Base-by-base conservation (phyloP, 2,113 vertebrate genomes). In the Tachycineta bicolor region DNA sequence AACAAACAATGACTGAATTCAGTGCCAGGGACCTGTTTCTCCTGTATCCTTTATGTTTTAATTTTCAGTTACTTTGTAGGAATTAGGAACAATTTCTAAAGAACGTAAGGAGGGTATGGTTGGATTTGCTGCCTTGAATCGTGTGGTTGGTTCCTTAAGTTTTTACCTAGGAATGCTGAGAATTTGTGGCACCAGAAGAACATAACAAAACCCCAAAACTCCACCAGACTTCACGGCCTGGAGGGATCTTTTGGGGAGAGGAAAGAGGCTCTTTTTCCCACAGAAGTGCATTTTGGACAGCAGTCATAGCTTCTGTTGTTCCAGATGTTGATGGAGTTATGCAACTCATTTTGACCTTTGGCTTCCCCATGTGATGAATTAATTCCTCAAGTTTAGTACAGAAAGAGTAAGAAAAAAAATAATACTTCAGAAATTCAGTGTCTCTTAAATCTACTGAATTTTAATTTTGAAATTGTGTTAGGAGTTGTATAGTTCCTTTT, bases 61-160 rank as follows among this genome's bases (percentile, higher is more conserved):
- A 39, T 76, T 63, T 63, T 50, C 39, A 46, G 15, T 39, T 34
- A 12, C 18, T 83, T 64, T 60, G 18, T 39, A 77, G 82, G 56
- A 58, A 29, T 41, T 71, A 39, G 59, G 47, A 89, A 31, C 3
- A 33, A 74, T 63, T 89, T 81, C 56, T 86, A 33, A 75, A 62
- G n/a, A n/a, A 49, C 4, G 3, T 2, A 4, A 12, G 22, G 10
- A 80, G 5, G 3, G 6, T 14, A 4, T 21, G 41, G 7, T 19
- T 77, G 46, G 37, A 41, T 87, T 77, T 85, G 19, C 25, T 34
- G 15, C 25, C 24, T 20, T 69, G 34, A 69, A 24, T 55, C 37
- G 12, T 24, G 7, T 13, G 33, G 20, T 19, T 28, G 24, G 31
- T 39, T 39, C 25, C 37, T 39, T 13, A 12, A 39, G 25, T 39